Percentiles rank a stretch among this genome's conserved stretches.
Evolutionary conservation across 2,797 vertebrate species (phyloP).

Genomic region (Acanthiza pusilla): DNA sequence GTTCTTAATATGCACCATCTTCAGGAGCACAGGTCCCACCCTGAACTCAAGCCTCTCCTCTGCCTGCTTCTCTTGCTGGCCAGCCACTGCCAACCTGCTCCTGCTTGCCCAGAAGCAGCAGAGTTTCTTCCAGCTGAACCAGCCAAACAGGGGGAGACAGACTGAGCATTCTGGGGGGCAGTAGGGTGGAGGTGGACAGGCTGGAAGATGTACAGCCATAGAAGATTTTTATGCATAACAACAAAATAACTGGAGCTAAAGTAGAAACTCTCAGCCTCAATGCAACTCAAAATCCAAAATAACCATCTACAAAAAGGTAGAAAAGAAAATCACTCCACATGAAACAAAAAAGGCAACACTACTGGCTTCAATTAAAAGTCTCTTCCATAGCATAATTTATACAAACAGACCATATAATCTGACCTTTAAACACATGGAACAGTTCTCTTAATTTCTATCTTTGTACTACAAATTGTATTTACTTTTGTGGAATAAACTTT

Average conservation of each 20-base stretch:
- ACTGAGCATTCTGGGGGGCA: constrained; percentile 44
- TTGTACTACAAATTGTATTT: not conserved
- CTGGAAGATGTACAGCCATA: constrained; percentile 11
- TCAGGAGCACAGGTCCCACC: constrained; percentile 69
- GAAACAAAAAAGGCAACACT: constrained; percentile 5
- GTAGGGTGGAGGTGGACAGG: constrained; percentile 51
- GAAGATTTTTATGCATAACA: constrained; percentile 40
- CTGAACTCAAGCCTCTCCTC: constrained; percentile 73
- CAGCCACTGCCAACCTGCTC: constrained; percentile 40
- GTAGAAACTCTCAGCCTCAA: not conserved
- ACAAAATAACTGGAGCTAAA: constrained; percentile 46
- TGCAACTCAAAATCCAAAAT: not conserved
- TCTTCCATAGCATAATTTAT: not conserved
- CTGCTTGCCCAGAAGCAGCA: constrained; percentile 66
- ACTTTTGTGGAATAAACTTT: not conserved
- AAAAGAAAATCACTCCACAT: not conserved
- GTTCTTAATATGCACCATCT: constrained; percentile 64
- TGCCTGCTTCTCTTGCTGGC: constrained; percentile 12
- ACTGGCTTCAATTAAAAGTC: constrained; percentile 5
- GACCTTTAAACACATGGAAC: not conserved
- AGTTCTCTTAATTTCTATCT: not conserved
- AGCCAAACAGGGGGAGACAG: not conserved
- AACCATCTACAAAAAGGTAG: not conserved
- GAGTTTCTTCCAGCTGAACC: not conserved
- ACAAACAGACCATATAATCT: not conserved